Percentiles rank a stretch among this genome's conserved stretches.
phyloP scores from a whole-genome alignment of 1,140 invertebrate genomes.

The Drosophila nikananu region DNA sequence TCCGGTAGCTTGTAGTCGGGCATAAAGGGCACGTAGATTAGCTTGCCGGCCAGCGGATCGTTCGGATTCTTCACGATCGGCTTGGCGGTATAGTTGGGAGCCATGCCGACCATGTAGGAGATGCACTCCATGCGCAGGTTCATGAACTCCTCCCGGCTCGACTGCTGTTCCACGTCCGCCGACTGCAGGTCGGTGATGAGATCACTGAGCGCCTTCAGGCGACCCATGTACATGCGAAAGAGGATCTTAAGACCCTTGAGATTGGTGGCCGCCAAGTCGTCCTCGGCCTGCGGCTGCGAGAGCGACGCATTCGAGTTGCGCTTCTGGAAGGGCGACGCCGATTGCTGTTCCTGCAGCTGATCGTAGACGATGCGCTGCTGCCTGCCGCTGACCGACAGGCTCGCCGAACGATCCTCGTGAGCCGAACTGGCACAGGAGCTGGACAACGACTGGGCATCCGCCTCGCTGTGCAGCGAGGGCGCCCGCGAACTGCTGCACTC shows the following conservation, averaged over 20 bases:
- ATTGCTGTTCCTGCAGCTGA: slow-evolving; percentile 75
- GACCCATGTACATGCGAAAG: slow-evolving; percentile 84
- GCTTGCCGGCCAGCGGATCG: slow-evolving; percentile 52
- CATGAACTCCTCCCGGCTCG: slow-evolving; percentile 70
- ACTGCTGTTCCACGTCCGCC: slow-evolving; percentile 75
- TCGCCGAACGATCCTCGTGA: slow-evolving; percentile 67
- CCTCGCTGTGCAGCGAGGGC: slow-evolving; percentile 74
- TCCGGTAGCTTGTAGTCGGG: slow-evolving; percentile 76
- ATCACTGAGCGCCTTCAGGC: slow-evolving; percentile 75
- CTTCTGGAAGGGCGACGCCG: slow-evolving; percentile 72
- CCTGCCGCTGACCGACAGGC: slow-evolving; percentile 53
- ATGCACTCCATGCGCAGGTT: slow-evolving; percentile 81
- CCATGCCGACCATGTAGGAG: slow-evolving; percentile 75
- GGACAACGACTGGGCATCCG: slow-evolving; percentile 75
- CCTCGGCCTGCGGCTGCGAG: slow-evolving; percentile 63
- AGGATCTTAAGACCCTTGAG: slow-evolving; percentile 81
- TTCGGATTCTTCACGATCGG: slow-evolving; percentile 42
- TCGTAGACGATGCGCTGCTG: slow-evolving; percentile 81
- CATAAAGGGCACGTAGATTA: slow-evolving; percentile 77
- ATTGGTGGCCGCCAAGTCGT: slow-evolving; percentile 66
- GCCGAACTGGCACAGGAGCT: slow-evolving; percentile 77
- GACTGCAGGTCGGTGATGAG: slow-evolving; percentile 78
- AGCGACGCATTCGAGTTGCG: slow-evolving; percentile 71
- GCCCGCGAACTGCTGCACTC: slow-evolving; percentile 76
- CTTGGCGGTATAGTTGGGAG: slow-evolving; percentile 67